phyloP scores from a whole-genome alignment of 2,888 invertebrate genomes.

The Toxonevra muliebris region DNA sequence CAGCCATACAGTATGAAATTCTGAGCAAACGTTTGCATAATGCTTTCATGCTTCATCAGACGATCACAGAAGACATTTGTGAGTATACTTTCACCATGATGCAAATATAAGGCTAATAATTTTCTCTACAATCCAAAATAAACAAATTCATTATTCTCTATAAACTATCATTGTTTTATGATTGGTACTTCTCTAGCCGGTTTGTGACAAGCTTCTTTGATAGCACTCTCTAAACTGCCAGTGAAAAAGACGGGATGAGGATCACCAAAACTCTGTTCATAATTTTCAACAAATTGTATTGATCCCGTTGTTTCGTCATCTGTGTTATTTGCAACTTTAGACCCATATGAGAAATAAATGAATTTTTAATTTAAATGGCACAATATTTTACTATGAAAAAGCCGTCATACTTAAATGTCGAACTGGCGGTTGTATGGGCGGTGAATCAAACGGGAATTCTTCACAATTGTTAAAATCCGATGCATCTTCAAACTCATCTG shows the following conservation, averaged over 20 bases:
- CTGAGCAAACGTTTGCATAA: constrained; percentile 86
- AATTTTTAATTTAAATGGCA: background rate
- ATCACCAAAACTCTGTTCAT: constrained; percentile 80
- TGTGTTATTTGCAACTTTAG: constrained; percentile 83
- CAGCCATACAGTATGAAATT: constrained; percentile 97
- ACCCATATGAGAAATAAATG: background rate
- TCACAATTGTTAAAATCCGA: constrained; percentile 87
- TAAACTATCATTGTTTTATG: background rate
- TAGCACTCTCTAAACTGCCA: constrained; percentile 89
- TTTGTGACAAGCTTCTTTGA: constrained; percentile 88
- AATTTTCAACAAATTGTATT: constrained; percentile 86
- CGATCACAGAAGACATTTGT: constrained; percentile 98
- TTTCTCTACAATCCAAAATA: constrained; percentile 74
- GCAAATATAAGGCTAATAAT: constrained; percentile 92
- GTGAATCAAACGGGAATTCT: constrained; percentile 84
- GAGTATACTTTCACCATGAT: constrained; percentile 94
- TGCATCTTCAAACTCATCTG: constrained; percentile 88
- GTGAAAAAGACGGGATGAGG: constrained; percentile 91
- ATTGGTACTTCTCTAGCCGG: constrained; percentile 84
- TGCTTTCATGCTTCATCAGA: constrained; percentile 88
- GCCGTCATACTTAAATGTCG: constrained; percentile 78
- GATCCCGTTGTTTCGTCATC: constrained; percentile 87
- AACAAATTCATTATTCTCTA: background rate
- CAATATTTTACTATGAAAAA: background rate
- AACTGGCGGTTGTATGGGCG: constrained; percentile 74